phyloP scores from a whole-genome alignment of 2,797 vertebrate species.

The Nyctalus aviator region DNA sequence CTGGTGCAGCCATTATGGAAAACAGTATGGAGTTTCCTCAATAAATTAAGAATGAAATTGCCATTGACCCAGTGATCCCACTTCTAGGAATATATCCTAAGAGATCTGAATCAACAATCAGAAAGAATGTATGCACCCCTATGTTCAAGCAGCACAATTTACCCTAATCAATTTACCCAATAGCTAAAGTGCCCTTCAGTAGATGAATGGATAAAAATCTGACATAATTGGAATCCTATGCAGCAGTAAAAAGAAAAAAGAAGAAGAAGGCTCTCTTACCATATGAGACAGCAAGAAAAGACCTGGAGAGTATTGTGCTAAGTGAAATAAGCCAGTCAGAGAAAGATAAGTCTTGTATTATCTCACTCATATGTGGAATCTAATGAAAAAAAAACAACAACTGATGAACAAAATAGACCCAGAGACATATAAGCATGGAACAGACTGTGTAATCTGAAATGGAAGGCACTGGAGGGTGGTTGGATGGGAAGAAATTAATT shows the following conservation, averaged over 20 bases:
- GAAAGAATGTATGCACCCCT: neutral
- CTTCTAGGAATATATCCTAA: neutral
- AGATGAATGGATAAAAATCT: neutral
- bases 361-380: no score
- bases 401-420: no score
- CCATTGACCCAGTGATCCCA: neutral
- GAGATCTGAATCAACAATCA: neutral
- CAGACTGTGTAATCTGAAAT: no score
- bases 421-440: no score
- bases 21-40: neutral
- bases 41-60: neutral
- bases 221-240: neutral
- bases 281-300: neutral
- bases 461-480: no score
- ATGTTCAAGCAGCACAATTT: neutral
- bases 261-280: neutral
- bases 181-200: neutral
- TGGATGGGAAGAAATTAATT: no score
- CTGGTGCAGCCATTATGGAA: neutral
- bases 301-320: neutral
- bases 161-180: no score
- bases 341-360: neutral
- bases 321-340: neutral
- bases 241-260: neutral
- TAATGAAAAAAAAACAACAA: no score